A percentile compares a stretch with the other conserved stretches of the same genome.
phyloP scores from a whole-genome alignment of 2,797 vertebrate species.

The Myotis findleyi region DNA sequence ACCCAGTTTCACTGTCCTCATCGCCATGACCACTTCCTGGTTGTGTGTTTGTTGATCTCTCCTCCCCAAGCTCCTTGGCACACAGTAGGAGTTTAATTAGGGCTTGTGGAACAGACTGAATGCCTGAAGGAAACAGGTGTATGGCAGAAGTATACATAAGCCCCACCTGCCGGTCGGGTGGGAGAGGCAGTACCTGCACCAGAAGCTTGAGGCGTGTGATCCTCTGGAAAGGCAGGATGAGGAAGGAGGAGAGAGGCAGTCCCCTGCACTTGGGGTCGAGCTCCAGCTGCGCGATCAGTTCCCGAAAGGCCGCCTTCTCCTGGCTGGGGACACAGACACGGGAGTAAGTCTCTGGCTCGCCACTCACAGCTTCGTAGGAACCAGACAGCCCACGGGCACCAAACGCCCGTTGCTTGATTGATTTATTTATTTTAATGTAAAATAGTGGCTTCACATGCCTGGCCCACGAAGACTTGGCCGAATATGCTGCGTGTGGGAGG shows the following conservation, averaged over 20 bases:
- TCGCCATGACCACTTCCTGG: background rate
- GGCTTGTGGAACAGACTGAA: background rate
- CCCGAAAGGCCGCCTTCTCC: constrained; percentile 94
- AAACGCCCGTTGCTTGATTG: background rate
- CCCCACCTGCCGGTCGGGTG: accelerated
- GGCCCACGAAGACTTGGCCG: constrained; percentile 73
- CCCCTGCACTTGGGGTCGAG: constrained; percentile 93
- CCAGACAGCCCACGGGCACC: background rate
- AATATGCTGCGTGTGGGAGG: constrained; percentile 73
- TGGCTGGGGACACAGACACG: constrained; percentile 88
- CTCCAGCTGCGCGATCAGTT: constrained; percentile 92
- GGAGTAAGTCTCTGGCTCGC: background rate
- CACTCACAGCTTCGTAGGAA: accelerated
- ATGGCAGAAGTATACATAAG: accelerated
- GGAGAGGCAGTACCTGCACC: constrained; percentile 90
- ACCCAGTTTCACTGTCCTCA: background rate
- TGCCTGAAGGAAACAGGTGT: accelerated
- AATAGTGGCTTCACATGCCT: constrained; percentile 71
- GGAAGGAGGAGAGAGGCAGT: constrained; percentile 96
- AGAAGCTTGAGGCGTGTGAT: constrained; percentile 97
- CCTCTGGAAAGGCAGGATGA: constrained; percentile 98
- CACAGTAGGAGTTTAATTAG: background rate
- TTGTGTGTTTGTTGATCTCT: background rate
- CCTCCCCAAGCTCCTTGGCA: background rate
- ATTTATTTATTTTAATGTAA: constrained; percentile 45